Percentiles rank a stretch among this genome's conserved stretches.
These are phyloP conservation scores for Phyllotreta cruciferae DNA, from an alignment of 2,888 invertebrate species.

Conservation along the genomic window DNA sequence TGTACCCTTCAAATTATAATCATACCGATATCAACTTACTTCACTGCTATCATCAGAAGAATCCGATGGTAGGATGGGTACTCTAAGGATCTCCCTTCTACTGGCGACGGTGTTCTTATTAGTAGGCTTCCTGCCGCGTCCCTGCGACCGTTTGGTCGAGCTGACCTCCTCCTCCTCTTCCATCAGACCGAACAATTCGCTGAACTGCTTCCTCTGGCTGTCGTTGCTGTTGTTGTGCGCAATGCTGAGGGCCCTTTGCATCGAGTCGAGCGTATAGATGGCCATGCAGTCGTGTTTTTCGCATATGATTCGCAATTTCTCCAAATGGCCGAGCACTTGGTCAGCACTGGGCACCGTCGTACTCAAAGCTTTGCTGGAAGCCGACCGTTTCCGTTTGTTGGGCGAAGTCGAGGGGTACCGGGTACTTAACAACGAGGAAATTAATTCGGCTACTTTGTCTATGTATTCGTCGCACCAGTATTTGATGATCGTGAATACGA, in stretches of 20 bases:
- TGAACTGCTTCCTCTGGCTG: constrained; percentile 87
- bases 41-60: constrained; percentile 82
- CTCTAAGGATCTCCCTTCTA: constrained; percentile 58
- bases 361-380: constrained; percentile 73
- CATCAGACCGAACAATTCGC: constrained; percentile 87
- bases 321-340: constrained; percentile 90
- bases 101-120: constrained; percentile 48
- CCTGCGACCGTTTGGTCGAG: constrained; percentile 67
- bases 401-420: constrained; percentile 88
- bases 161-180: constrained; percentile 82
- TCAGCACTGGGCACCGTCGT: constrained; percentile 80
- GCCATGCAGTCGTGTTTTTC: constrained; percentile 73
- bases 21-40: too few relatives aligned
- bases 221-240: constrained; percentile 85
- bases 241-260: constrained; percentile 90
- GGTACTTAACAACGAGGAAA: constrained; percentile 79
- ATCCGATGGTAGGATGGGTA: constrained; percentile 61
- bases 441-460: constrained; percentile 83
- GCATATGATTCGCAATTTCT: constrained; percentile 83
- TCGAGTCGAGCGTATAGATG: constrained; percentile 86
- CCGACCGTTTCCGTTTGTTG: constrained; percentile 86
- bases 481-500: constrained; percentile 89
- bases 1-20: too few relatives aligned
- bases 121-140: constrained; percentile 62
- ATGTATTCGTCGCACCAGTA: constrained; percentile 95